Base-by-base conservation (phyloP, 2,888 invertebrate genomes). In the Periphyllus acericola region DNA sequence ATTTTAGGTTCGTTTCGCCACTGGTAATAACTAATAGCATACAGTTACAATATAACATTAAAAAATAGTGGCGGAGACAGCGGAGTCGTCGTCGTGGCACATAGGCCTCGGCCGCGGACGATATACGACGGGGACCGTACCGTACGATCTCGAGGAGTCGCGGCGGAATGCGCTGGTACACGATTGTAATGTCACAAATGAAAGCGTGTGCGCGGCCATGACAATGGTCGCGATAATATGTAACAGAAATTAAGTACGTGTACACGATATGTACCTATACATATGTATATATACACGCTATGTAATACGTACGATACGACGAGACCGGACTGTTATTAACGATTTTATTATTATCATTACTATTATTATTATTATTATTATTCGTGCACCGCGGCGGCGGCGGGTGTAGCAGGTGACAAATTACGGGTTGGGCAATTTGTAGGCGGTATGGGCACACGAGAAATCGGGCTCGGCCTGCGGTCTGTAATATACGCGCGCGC, bases 361-460 rank as follows among this genome's bases (percentile, higher is more conserved):
- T 36, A 36, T 83, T 83, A 83, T 72, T 55, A 55, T 83, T 83
- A 83, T 55, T 55, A 34, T 82, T 83, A 83, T 72, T 55, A 55
- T 83, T 74, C 83, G 75, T 66, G 75, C 60, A 75, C 74, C 32
- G 60, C 32, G 60, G 71, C 68, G 80, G 66, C 60, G 11, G 80
- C 14, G 25, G 52, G 46, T 66, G 17, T 55, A 40, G 72, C 86
- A 86, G 86, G 86, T 86, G 86, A 86, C 86, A 80, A 86, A 86
- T 86, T 80, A 86, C 86, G 86, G 86, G 86, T 86, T 86, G 86
- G 86, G 86, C 86, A 72, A 86, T 86, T 86, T 72, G 86, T 86
- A 86, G 86, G 86, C 86, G 86, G 86, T 36, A 36, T 60, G 83
- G 34, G 71, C 74, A 76, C 83, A 75, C 75, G 85, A 78, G 74